These are phyloP conservation scores for Ramphastos sulfuratus DNA, from an alignment of 2,113 vertebrate species.

Conservation along the genomic window DNA sequence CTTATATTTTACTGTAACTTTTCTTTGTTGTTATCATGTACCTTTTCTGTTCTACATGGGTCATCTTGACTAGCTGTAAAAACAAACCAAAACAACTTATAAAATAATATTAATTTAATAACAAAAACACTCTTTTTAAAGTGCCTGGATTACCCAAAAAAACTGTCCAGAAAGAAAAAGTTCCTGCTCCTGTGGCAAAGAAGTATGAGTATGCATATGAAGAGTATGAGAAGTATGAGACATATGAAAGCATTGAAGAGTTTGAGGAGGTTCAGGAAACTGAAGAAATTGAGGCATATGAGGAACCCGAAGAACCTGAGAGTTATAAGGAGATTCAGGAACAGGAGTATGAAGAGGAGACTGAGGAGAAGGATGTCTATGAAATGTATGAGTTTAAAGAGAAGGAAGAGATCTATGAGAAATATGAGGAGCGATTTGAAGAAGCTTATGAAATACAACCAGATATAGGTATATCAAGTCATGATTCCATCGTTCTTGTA, in stretches of 20 bases:
- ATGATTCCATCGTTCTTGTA: not conserved
- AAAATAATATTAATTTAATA: not conserved
- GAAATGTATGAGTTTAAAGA: slow-evolving; percentile 37
- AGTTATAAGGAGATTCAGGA: slow-evolving; percentile 36
- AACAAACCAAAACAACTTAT: not conserved
- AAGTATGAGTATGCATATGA: slow-evolving; percentile 59
- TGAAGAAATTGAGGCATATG: slow-evolving; percentile 69
- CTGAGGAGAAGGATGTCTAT: slow-evolving; percentile 49
- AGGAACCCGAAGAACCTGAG: slow-evolving; percentile 67
- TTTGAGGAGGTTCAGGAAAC: slow-evolving; percentile 60
- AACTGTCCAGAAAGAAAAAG: slow-evolving; percentile 53
- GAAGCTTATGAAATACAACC: slow-evolving; percentile 60
- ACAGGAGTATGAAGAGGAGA: slow-evolving; percentile 48
- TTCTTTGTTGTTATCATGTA: not conserved
- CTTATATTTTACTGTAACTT: not conserved
- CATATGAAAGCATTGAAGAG: slow-evolving; percentile 28
- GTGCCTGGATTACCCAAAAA: slow-evolving; percentile 73
- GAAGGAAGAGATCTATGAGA: slow-evolving; percentile 52
- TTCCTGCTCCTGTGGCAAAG: slow-evolving; percentile 7
- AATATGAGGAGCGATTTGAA: slow-evolving; percentile 51
- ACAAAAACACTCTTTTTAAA: slow-evolving; percentile 64
- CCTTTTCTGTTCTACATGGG: not conserved
- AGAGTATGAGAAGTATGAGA: slow-evolving; percentile 67
- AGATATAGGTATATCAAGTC: slow-evolving; percentile 73
- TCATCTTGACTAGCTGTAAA: not conserved